Base-by-base conservation (phyloP, 2,113 vertebrate species). In the Pseudorectes ferrugineus region DNA sequence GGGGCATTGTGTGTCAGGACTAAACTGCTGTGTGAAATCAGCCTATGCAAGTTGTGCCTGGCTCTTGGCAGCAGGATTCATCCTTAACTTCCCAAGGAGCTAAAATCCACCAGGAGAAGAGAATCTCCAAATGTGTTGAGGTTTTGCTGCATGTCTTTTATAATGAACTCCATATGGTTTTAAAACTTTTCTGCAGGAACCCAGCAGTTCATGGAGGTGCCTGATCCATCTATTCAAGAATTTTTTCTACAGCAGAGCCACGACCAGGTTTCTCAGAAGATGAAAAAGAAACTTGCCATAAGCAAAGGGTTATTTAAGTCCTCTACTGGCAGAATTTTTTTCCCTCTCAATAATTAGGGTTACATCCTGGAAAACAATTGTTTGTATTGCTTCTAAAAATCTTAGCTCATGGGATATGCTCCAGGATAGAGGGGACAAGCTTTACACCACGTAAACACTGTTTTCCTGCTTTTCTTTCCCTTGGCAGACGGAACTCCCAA, bases 401-500 rank as follows among this genome's bases (percentile, higher is more conserved):
- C 33, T 76, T 72, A 11, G 20, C 9, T 78, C 11, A 12, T 22
- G 28, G 35, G 10, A 68, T 25, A 26, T 10, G 9, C 15, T 72
- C 16, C 20, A 66, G 51, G 38, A 9, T 4, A 70, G 36, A 85
- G 18, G 17, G 26, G 71, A 68, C n/a, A 57, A 48, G 5, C 10
- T 82, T 88, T 66, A 26, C 7, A 38, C 14, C 12, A 10, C 2
- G 0, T 65, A 55, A 66, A 22, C 65, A 46, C 19, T 33, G 2
- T 81, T 91, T 10, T 71, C 25, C 52, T 92, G 33, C 43, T 93
- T 90, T 82, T 80, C 45, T 76, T 94, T 89, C 95, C 49, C 57
- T 87, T n/a, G 54, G 35, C 97, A 99, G 99, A 99, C 15, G 99
- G 99, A 79, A 99, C 99, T 29, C 99, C 99, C 57, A 99, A 99